Evolutionary conservation across 2,888 invertebrate genomes (phyloP), one percentile per base, ranked within the genome.

Genomic region (Himalopsyche tibetana): DNA sequence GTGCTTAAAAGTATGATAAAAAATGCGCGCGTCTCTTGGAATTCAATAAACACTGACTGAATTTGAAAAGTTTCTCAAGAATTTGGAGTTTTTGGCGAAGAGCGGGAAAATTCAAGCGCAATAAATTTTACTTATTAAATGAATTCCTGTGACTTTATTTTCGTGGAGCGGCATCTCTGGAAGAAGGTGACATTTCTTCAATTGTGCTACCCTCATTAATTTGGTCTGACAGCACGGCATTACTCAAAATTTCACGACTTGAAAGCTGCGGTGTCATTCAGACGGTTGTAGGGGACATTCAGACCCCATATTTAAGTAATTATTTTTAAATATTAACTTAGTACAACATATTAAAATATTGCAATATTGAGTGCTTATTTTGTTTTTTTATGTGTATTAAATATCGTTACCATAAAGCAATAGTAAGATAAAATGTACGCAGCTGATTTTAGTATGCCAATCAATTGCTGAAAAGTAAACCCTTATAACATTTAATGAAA

Each of bases 51-150:
- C 85, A 86, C 82, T 82, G 84, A 87, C 86, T 85, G 84, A 87
- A 85, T 88, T 88, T 87, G 84, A 83, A 85, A 87, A 88, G 87
- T 87, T 88, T 82, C 81, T 80, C 55, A 82, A 84, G 88, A 84
- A 84, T 83, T 85, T 84, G 40, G 69, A 56, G 84, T 55, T 85
- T 88, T 84, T 80, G 38, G 84, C 80, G 86, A 82, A 84, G 82
- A 82, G 85, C 82, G 84, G 85, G 85, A 85, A 87, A 88, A 88
- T 88, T 88, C 85, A 84, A 80, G 84, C 74, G 88, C 84, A 88
- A 88, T 88, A 88, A 88, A 88, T 88, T 88, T 83, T 82, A 84
- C 88, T 88, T 88, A 88, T 88, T 88, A 87, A 88, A 88, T 88
- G 86, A 84, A 87, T 88, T 88, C 88, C 83, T 82, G 82, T 84